phyloP scores from a whole-genome alignment of 2,797 vertebrate species.

The Danio choprae region DNA sequence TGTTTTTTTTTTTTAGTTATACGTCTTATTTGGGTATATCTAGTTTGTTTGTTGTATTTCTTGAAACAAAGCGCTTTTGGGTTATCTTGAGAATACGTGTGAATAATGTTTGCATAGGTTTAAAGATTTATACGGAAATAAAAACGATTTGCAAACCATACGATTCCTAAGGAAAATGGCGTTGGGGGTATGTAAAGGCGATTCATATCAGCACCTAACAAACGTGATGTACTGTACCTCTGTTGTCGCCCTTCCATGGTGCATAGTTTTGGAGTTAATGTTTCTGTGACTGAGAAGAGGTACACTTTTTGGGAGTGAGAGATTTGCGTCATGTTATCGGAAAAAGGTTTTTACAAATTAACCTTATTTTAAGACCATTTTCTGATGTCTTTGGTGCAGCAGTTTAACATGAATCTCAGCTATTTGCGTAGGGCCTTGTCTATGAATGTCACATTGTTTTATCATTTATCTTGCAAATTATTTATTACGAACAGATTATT shows the following conservation, averaged over 20 bases:
- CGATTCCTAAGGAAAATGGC: slow-evolving; percentile 7
- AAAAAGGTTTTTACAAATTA: slow-evolving; percentile 29
- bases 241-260: slow-evolving; percentile 15
- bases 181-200: neutral
- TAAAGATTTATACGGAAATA: neutral
- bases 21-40: slow-evolving; percentile 19
- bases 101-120: neutral
- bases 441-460: slow-evolving; percentile 18
- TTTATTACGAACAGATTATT: neutral
- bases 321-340: neutral
- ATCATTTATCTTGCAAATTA: neutral
- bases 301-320: neutral
- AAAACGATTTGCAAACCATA: neutral
- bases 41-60: neutral
- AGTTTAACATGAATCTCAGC: slow-evolving; percentile 15
- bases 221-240: neutral
- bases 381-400: slow-evolving; percentile 25
- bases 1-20: slow-evolving; percentile 51
- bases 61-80: neutral
- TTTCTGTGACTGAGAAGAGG: slow-evolving; percentile 1
- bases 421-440: slow-evolving; percentile 36
- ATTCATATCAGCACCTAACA: slow-evolving; percentile 3
- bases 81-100: slow-evolving; percentile 5
- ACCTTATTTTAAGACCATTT: slow-evolving; percentile 28
- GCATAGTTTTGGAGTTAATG: slow-evolving; percentile 33